Evolutionary conservation across 2,888 invertebrate species (phyloP).

Genomic region (Drosophila kokeensis): DNA sequence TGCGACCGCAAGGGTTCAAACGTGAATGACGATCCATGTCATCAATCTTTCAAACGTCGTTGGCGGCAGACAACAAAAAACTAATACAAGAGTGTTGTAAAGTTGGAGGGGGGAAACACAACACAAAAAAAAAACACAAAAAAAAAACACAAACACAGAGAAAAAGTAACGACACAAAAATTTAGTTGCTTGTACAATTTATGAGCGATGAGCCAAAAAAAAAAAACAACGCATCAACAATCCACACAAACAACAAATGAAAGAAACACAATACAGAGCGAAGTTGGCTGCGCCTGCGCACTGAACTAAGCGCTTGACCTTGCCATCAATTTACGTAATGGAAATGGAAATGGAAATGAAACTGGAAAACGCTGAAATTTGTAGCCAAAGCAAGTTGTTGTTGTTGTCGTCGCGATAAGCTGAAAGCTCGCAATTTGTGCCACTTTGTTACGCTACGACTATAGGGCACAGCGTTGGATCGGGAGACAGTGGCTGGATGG

Average conservation of each 20-base stretch:
- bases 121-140: too few relatives aligned
- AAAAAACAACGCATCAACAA: conserved; percentile 2
- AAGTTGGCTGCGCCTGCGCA: conserved; percentile 68
- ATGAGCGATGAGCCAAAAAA: conserved; percentile 39
- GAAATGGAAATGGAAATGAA: conserved; percentile 54
- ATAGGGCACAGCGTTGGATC: background rate
- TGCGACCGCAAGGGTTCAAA: conserved; percentile 56
- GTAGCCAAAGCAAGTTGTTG: conserved; percentile 32
- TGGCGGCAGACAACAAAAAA: conserved; percentile 60
- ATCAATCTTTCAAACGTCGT: conserved; percentile 51
- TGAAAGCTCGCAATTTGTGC: conserved; percentile 69
- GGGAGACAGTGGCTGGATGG: background rate
- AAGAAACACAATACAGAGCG: conserved; percentile 4
- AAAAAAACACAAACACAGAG: background rate
- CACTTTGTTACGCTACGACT: conserved; percentile 61
- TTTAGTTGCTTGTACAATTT: conserved; percentile 48
- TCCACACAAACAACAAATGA: conserved; percentile 9
- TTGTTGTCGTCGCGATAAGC: conserved; percentile 59
- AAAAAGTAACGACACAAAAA: conserved; percentile 15
- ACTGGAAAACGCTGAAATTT: conserved; percentile 57
- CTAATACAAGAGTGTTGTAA: background rate
- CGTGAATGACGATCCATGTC: conserved; percentile 45
- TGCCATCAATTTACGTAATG: conserved; percentile 79
- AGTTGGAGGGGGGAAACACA: background rate
- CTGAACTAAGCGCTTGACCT: conserved; percentile 74